Evolutionary conservation across 2,797 vertebrate genomes (phyloP).

Genomic region (Lemur catta): DNA sequence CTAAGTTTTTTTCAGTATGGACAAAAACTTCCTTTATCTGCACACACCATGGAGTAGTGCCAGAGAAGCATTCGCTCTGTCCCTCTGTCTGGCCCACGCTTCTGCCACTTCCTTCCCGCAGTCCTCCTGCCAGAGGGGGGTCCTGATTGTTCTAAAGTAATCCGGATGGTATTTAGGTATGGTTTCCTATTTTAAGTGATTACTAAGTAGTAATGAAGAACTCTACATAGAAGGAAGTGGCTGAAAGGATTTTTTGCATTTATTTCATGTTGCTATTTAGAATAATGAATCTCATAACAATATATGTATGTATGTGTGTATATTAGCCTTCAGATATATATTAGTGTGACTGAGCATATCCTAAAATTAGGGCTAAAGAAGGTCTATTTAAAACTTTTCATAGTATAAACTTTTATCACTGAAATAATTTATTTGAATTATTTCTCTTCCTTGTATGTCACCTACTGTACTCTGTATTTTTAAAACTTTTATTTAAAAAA

Average conservation of each 20-base stretch:
- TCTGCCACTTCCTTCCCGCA: not conserved
- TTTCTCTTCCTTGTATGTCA: constrained; percentile 1
- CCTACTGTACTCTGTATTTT: not conserved
- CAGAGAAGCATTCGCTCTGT: not conserved
- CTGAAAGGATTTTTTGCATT: not conserved
- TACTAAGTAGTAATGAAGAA: not conserved
- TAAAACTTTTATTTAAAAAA: not conserved
- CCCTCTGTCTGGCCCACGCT: not conserved
- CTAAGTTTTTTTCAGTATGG: not conserved
- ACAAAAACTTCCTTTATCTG: not conserved
- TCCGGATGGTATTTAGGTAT: fast-evolving
- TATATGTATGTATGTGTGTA: fast-evolving
- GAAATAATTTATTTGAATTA: not conserved
- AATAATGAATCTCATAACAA: not conserved
- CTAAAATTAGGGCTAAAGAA: not conserved
- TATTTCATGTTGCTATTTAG: not conserved
- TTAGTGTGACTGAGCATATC: not conserved
- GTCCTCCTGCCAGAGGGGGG: fast-evolving
- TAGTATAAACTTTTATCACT: not conserved
- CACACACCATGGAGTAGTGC: not conserved
- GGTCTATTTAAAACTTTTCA: too few species aligned
- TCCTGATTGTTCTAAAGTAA: not conserved
- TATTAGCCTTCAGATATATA: fast-evolving
- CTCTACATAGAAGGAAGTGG: not conserved
- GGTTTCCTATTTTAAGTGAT: fast-evolving